A percentile compares a stretch with the other conserved stretches of the same genome.
These are phyloP conservation scores for Oncorhynchus keta DNA, from an alignment of 2,113 vertebrate genomes.

Conservation along the genomic window DNA sequence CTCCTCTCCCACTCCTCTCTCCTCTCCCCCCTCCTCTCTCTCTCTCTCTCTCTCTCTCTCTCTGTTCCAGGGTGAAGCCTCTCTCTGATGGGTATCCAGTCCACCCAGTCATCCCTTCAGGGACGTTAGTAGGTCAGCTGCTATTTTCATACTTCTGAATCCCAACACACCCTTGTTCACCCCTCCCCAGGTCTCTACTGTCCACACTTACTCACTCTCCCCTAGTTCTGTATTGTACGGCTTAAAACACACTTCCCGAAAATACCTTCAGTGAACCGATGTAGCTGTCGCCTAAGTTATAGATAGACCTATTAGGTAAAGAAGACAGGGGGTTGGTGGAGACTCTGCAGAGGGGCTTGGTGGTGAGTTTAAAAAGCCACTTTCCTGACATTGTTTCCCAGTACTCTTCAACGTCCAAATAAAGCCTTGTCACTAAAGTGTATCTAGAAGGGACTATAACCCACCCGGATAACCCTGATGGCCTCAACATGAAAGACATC, in stretches of 20 bases:
- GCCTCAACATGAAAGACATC: not conserved
- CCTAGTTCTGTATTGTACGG: not conserved
- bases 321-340: no score
- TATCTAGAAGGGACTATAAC: not conserved
- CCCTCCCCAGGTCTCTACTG: no score
- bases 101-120: constrained; percentile 44
- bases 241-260: no score
- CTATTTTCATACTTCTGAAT: constrained; percentile 50
- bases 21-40: constrained; percentile 2
- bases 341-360: not conserved
- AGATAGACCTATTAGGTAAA: no score
- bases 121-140: constrained; percentile 64
- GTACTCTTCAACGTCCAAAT: constrained; percentile 3
- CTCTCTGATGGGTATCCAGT: constrained; percentile 55
- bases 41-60: not conserved
- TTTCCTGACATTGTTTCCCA: not conserved
- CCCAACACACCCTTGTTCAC: not conserved
- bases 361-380: no score
- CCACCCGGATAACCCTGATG: not conserved
- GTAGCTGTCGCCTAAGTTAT: no score
- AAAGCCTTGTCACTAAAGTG: not conserved
- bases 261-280: no score
- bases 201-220: no score
- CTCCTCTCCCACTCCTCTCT: constrained; percentile 3
- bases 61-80: constrained; percentile 45